Evolutionary conservation across 1,140 invertebrate species (phyloP).

Genomic region (Portunus trituberculatus): DNA sequence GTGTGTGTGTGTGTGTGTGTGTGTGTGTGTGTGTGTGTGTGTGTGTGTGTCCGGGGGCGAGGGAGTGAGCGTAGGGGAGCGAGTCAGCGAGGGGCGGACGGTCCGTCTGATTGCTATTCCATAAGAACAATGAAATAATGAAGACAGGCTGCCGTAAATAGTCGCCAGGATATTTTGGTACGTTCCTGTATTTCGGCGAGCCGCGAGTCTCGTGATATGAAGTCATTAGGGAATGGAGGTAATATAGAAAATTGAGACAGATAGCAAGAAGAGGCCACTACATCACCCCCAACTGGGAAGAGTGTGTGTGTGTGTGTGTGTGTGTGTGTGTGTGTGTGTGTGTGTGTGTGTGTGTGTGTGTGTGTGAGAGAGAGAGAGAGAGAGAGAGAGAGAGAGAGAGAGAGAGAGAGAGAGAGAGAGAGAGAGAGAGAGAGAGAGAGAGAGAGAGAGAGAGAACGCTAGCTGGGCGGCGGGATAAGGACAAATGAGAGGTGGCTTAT

Average conservation of each 20-base stretch:
- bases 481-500: not conserved
- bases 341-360: not conserved
- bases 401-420: no score
- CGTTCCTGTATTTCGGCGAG: not conserved
- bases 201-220: not conserved
- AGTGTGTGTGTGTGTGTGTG: not conserved
- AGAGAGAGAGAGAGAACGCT: no score
- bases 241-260: conserved; percentile 14
- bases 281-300: not conserved
- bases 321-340: conserved; percentile 20
- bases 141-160: conserved; percentile 8
- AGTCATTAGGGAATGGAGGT: not conserved
- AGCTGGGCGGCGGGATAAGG: not conserved
- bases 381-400: no score
- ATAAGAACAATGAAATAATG: conserved; percentile 24
- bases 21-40: no score
- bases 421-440: no score
- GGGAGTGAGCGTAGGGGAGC: not conserved
- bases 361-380: not conserved
- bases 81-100: no score
- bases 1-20: no score
- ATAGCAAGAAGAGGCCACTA: not conserved
- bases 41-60: not conserved
- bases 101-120: not conserved
- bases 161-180: not conserved